Base-by-base conservation (phyloP, 2,888 invertebrate genomes). In the Dasysyrphus albostriatus region DNA sequence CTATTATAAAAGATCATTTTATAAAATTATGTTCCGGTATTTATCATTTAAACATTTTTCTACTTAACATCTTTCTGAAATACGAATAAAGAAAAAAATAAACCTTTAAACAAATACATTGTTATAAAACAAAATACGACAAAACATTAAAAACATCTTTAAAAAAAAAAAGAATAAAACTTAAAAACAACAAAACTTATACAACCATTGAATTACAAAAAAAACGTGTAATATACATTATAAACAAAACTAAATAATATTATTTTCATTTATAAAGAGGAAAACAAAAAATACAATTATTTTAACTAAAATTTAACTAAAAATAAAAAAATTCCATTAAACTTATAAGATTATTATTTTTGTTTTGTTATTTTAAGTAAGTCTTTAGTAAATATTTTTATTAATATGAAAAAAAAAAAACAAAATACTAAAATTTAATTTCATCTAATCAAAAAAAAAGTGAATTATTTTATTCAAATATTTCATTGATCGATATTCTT, bases 281-380 rank as follows among this genome's bases (percentile, higher is more conserved):
- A 88, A 79, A 75, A 83, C 73, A 24, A 76, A 76, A 70, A 54
- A 16, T 24, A 78, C 56, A 74, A 88, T 24, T 14, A 61, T 42
- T 24, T 72, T 56, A 80, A 76, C 59, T 54, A 58, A 32, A 75
- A 74, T 77, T 70, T 39, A 83, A 74, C 51, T 34, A 49, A 78
- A 73, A n/a, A n/a, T n/a, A n/a, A n/a, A n/a, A n/a, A n/a, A 80
- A 84, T 74, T 85, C 82, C 83, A 88, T 88, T 88, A 88, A 83
- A 84, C 79, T 58, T 79, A 42, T 83, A 83, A 82, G 83, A 79
- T 65, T 51, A 67, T 69, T 39, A 37, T 37, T 73, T 54, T 51
- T 69, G 24, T 39, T 69, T 78, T 83, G 34, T 76, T 75, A 87
- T 72, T 83, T 83, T 87, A 78, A 87, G 78, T 87, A 47, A 49